Conservation (phyloP, 2,113 vertebrate species). For the Carassius gibelio region DNA sequence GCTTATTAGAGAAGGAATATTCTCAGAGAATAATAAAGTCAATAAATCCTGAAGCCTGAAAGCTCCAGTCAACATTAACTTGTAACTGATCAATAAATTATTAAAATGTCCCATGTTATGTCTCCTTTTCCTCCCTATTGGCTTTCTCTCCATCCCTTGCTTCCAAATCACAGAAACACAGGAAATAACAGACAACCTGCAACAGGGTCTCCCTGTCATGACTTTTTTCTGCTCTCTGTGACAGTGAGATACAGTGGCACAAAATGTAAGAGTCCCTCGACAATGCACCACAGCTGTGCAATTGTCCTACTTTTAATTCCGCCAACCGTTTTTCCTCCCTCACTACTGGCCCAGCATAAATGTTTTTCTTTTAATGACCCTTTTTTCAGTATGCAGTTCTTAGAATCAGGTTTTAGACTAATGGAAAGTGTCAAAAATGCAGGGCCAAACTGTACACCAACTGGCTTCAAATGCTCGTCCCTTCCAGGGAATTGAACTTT, state of each 20-base stretch:
- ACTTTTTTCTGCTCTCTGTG: conserved; percentile 62
- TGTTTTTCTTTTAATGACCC: conserved; percentile 49
- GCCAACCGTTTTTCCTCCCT: conserved; percentile 59
- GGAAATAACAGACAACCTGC: conserved; percentile 61
- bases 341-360: conserved; percentile 49
- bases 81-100: neutral
- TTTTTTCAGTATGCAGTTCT: conserved; percentile 46
- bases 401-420: conserved; percentile 64
- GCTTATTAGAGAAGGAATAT: neutral
- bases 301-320: conserved; percentile 76
- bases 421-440: conserved; percentile 68
- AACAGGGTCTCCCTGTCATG: conserved; percentile 44
- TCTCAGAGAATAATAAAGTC: neutral
- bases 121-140: neutral
- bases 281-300: conserved; percentile 74
- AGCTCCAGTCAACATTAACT: neutral
- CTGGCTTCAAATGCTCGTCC: conserved; percentile 58
- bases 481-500: conserved; percentile 73
- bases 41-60: neutral
- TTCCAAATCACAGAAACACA: conserved; percentile 40
- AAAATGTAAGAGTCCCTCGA: conserved; percentile 73
- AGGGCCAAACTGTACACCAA: conserved; percentile 70
- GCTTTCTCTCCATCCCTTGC: neutral
- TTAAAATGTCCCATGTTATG: neutral
- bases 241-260: conserved; percentile 79